These are phyloP conservation scores for Acrossocheilus wenchowensis DNA, from an alignment of 2,797 vertebrate genomes.

Conservation along the genomic window DNA sequence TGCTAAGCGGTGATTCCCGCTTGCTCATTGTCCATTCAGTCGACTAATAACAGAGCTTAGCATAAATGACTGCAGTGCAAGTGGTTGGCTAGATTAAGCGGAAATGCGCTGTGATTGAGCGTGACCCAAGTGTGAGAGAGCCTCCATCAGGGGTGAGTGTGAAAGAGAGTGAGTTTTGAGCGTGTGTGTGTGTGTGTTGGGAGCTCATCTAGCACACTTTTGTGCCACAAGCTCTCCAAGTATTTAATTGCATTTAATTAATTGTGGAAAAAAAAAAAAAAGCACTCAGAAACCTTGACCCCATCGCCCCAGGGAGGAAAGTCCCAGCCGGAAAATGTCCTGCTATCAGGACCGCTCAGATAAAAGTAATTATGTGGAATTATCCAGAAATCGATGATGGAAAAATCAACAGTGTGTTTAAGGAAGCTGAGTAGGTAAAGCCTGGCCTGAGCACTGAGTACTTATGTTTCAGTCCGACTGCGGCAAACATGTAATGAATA, in stretches of 20 bases:
- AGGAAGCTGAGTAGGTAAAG: conserved; percentile 37
- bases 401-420: conserved; percentile 58
- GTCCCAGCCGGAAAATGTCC: conserved; percentile 44
- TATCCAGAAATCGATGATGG: conserved; percentile 65
- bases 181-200: conserved; percentile 33
- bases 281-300: conserved; percentile 30
- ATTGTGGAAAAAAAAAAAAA: conserved; percentile 50
- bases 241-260: conserved; percentile 62
- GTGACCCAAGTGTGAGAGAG: conserved; percentile 33
- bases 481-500: conserved; percentile 6
- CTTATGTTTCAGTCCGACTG: conserved; percentile 21
- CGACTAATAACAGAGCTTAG: conserved; percentile 56
- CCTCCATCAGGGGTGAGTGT: not conserved
- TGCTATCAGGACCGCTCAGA: conserved; percentile 52
- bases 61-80: conserved; percentile 48
- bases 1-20: conserved; percentile 38
- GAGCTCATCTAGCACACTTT: conserved; percentile 31
- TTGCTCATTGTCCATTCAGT: conserved; percentile 39
- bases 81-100: conserved; percentile 48
- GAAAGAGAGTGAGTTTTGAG: conserved; percentile 13
- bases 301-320: conserved; percentile 27
- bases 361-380: conserved; percentile 67
- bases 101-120: conserved; percentile 46
- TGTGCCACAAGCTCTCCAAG: conserved; percentile 32
- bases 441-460: conserved; percentile 22